These are phyloP conservation scores for Dissostichus mawsoni DNA, from an alignment of 2,113 vertebrate species.

Conservation along the genomic window DNA sequence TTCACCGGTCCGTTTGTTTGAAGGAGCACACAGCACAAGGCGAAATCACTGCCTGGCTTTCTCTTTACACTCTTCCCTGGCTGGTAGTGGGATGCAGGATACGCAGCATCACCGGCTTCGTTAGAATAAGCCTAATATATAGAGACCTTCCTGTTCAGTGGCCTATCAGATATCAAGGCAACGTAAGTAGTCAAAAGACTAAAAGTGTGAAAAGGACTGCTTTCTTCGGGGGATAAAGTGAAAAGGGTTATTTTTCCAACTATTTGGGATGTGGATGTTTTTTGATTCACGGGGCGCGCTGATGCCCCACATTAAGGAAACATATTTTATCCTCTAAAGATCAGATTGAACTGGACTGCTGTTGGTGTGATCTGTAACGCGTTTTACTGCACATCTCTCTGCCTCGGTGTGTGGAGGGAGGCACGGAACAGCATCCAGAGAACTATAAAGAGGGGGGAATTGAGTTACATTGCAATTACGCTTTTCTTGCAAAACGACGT, in stretches of 20 bases:
- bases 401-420: slow-evolving; percentile 26
- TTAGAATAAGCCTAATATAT: slow-evolving; percentile 35
- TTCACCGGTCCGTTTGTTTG: slow-evolving; percentile 29
- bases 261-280: slow-evolving; percentile 67
- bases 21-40: slow-evolving; percentile 16
- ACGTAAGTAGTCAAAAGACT: slow-evolving; percentile 14
- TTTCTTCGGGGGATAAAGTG: slow-evolving; percentile 55
- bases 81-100: slow-evolving; percentile 63
- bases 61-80: slow-evolving; percentile 44
- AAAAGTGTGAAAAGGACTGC: slow-evolving; percentile 32
- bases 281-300: slow-evolving; percentile 15
- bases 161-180: slow-evolving; percentile 25
- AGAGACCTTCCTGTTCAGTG: slow-evolving; percentile 43
- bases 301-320: slow-evolving; percentile 30
- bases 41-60: slow-evolving; percentile 33
- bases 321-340: slow-evolving; percentile 27
- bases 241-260: slow-evolving; percentile 55
- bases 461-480: slow-evolving; percentile 61
- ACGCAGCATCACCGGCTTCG: slow-evolving; percentile 63
- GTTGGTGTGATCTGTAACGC: slow-evolving; percentile 41
- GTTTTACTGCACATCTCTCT: slow-evolving; percentile 38
- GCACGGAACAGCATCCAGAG: slow-evolving; percentile 45
- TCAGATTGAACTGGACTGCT: slow-evolving; percentile 54
- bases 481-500: slow-evolving; percentile 39
- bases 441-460: slow-evolving; percentile 41